Evolutionary conservation across 2,113 vertebrate genomes (phyloP).

Genomic region (Dissostichus mawsoni): DNA sequence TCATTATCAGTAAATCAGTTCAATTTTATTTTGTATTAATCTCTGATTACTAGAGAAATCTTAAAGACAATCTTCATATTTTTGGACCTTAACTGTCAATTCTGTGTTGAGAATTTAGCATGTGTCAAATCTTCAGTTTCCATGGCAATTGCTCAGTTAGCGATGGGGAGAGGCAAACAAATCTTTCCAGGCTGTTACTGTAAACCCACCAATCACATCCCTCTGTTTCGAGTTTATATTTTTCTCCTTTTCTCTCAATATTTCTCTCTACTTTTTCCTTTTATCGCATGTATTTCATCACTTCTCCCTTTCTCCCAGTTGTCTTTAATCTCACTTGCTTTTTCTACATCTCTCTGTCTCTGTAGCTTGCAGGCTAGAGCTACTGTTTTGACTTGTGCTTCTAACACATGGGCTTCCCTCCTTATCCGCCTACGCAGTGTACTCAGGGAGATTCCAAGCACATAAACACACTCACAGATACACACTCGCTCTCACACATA

Average conservation of each 20-base stretch:
- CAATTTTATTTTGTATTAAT: background rate
- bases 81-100: slow-evolving; percentile 1
- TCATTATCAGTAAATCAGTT: background rate
- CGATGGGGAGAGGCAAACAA: slow-evolving; percentile 31
- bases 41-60: background rate
- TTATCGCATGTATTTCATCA: background rate
- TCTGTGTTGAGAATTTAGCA: slow-evolving; percentile 28
- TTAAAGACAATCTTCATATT: background rate
- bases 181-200: slow-evolving; percentile 11
- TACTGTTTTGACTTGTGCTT: slow-evolving; percentile 50
- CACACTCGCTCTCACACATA: background rate
- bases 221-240: background rate
- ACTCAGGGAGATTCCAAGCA: slow-evolving; percentile 72
- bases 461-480: slow-evolving; percentile 26
- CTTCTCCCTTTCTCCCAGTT: slow-evolving; percentile 14
- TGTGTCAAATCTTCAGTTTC: slow-evolving; percentile 69
- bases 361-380: slow-evolving; percentile 31
- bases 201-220: background rate
- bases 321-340: background rate
- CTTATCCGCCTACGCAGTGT: slow-evolving; percentile 57
- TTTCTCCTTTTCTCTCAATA: background rate
- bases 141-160: slow-evolving; percentile 68
- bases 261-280: background rate
- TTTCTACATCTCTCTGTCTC: slow-evolving; percentile 20
- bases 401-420: slow-evolving; percentile 73